These are phyloP conservation scores for Lepidocyrtinus sp. DNA, from an alignment of 2,888 invertebrate genomes.

Conservation along the genomic window DNA sequence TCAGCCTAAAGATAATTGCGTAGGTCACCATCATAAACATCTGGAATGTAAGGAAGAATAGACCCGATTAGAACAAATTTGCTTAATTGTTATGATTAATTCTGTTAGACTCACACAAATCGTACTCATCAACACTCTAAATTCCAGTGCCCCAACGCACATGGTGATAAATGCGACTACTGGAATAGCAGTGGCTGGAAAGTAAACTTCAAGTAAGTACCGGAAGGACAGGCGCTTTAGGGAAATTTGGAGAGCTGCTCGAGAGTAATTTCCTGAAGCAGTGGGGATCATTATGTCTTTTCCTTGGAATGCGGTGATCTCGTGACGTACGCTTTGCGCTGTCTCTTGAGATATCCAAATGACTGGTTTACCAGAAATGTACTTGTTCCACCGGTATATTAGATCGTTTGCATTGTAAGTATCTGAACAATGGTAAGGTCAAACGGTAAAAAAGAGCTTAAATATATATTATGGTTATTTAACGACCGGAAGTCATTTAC, in stretches of 20 bases:
- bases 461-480: too few relatives aligned
- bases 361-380: constrained; percentile 20
- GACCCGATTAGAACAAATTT: not conserved
- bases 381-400: constrained; percentile 19
- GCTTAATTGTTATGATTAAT: not conserved
- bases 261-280: constrained; percentile 44
- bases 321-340: constrained; percentile 44
- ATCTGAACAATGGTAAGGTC: not conserved
- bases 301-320: constrained; percentile 39
- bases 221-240: constrained; percentile 58
- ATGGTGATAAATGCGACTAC: constrained; percentile 61
- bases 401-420: not conserved
- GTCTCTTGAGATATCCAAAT: constrained; percentile 42
- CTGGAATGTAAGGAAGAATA: constrained; percentile 31
- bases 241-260: constrained; percentile 52
- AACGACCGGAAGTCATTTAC: not conserved
- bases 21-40: constrained; percentile 59
- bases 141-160: constrained; percentile 47
- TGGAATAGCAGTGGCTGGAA: constrained; percentile 61
- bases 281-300: not conserved
- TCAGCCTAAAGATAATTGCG: constrained; percentile 40
- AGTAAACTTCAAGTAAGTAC: constrained; percentile 64
- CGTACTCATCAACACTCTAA: constrained; percentile 57
- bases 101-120: constrained; percentile 53
- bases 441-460: not conserved